Evolutionary conservation across 2,888 invertebrate genomes (phyloP), one percentile per base, ranked within the genome.

Genomic region (Zaprionus obscuricornis): DNA sequence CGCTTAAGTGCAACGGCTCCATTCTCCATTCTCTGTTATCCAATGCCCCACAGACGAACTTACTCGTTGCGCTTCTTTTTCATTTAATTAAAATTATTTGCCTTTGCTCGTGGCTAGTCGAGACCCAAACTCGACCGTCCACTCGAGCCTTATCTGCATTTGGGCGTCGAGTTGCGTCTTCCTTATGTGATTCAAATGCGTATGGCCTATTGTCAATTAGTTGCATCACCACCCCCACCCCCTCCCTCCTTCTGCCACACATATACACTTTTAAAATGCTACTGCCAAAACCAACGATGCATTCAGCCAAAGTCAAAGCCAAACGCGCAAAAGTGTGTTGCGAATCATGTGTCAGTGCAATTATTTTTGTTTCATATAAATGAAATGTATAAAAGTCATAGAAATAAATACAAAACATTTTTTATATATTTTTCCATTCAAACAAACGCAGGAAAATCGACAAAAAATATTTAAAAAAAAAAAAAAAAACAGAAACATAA

Each of bases 21-120:
- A 51, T 43, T 60, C 47, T 46, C 18, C 58, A 40, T 39, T 33
- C 22, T 34, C n/a, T 29, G 31, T 14, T 16, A 20, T 40, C 5
- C 10, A 39, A 4, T 2, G 29, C 36, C 17, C 17, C 39, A 1
- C 27, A 27, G 3, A 11, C 33, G 46, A 24, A 47, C 60, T 46
- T 47, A 27, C 58, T 59, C 54, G 63, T 42, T 45, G 71, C 67
- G 62, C 76, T 83, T 79, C 83, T 79, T 83, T 78, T 79, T 83
- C 81, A 79, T 79, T 79, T 79, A 83, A 79, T 79, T 79, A 79
- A 79, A 79, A 83, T 79, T 83, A 79, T 79, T 79, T 79, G 74
- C 74, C 65, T 74, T 70, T 74, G 66, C 59, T 43, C 39, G 74
- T 51, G 60, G n/a, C n/a, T n/a, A 69, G 4, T 36, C 50, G 51